phyloP scores from a whole-genome alignment of 2,797 vertebrate genomes.

The Argya squamiceps region DNA sequence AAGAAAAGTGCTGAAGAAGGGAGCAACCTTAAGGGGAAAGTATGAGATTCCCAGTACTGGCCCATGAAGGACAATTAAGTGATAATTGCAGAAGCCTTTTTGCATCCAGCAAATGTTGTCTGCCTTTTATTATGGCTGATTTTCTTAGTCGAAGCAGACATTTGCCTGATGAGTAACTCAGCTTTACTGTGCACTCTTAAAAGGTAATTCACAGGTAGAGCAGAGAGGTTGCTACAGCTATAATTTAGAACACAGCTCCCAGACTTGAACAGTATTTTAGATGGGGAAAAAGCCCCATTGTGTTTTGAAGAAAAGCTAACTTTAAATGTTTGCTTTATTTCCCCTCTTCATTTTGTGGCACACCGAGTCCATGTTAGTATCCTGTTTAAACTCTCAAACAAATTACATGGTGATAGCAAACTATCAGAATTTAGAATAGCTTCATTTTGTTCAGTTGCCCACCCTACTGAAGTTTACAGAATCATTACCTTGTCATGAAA shows the following conservation, averaged over 20 bases:
- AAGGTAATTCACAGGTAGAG: not conserved
- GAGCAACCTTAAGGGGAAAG: slow-evolving; percentile 31
- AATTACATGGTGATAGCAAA: not conserved
- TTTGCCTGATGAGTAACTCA: not conserved
- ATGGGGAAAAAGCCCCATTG: rapidly evolving
- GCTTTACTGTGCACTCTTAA: not conserved
- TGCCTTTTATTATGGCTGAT: not conserved
- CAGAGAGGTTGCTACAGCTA: not conserved
- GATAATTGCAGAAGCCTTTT: slow-evolving; percentile 25
- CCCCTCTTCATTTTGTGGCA: not conserved
- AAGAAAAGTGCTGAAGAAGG: slow-evolving; percentile 67
- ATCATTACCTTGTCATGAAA: not conserved
- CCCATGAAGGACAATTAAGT: slow-evolving; percentile 55
- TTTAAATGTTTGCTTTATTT: not conserved
- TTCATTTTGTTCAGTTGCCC: not conserved
- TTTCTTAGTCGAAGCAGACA: not conserved
- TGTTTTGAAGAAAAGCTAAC: not conserved
- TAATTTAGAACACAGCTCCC: not conserved
- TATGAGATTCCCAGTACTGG: slow-evolving; percentile 3
- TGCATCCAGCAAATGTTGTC: not conserved
- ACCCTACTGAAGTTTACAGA: not conserved
- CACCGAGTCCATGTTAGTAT: not conserved
- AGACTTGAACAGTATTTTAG: not conserved
- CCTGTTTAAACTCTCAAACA: not conserved
- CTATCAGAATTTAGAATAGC: not conserved